Base-by-base conservation (phyloP, 2,797 vertebrate genomes). In the Steatocranus sp. region DNA sequence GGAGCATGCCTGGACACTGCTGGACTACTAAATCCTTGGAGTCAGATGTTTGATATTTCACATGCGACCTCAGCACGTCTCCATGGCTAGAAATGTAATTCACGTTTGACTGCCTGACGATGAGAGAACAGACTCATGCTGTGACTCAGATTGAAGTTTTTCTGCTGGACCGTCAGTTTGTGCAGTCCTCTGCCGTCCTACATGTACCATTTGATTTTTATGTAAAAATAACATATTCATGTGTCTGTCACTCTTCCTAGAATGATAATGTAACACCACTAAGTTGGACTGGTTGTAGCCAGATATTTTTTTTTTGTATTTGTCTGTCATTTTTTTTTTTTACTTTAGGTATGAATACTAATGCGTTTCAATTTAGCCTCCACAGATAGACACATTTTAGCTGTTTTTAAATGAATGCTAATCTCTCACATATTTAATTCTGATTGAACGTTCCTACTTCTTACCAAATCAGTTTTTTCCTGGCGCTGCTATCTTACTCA, bases 121-220 rank as follows among this genome's bases (percentile, higher is more conserved):
- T 79, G 63, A 86, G 80, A 83, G 76, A 84, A 83, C 56, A 79
- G 66, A 58, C 56, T 85, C 82, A 70, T 5, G 83, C 83, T 91
- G 88, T 81, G 90, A 88, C 80, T 86, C 53, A 86, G 87, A 90
- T 86, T 88, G 83, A 68, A 73, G 23, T 17, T n/a, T 73, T 77
- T 83, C 66, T 75, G 49, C 81, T 54, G 23, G 25, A 48, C 56
- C 51, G 41, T 63, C 27, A 68, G 56, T 82, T 84, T 83, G 48
- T 32, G 54, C 54, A 77, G 48, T 81, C 20, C 38, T 61, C 73
- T 17, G 10, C 73, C 4, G 3, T 79, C 43, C 34, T 50, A 51
- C 63, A 18, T 83, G 32, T 51, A 20, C 75, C 73, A 63, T 63
- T 78, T 51, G 25, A 51, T 32, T 77, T 56, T 82, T 53, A 78